These are phyloP conservation scores for Bolinopsis microptera DNA, from an alignment of 37 sponge, comb jelly and placozoan genomes.

Conservation along the genomic window DNA sequence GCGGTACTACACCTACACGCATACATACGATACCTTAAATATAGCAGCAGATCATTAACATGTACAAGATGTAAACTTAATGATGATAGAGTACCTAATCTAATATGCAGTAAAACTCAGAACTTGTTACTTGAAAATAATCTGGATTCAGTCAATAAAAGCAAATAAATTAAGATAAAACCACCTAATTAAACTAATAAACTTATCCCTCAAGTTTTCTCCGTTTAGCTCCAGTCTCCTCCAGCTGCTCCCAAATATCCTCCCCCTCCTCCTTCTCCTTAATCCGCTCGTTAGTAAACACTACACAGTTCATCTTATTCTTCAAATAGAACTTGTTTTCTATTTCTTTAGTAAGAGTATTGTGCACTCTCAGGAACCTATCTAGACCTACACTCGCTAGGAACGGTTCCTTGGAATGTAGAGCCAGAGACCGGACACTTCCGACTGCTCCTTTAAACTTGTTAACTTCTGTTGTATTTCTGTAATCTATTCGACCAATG, in stretches of 20 bases:
- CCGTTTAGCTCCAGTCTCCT: neutral
- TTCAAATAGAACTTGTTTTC: conserved; percentile 53
- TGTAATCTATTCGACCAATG: neutral
- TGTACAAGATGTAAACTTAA: too few relatives aligned
- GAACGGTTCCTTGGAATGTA: neutral
- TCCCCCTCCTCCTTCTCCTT: conserved; percentile 33
- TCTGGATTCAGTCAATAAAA: too few relatives aligned
- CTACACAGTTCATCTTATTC: conserved; percentile 58
- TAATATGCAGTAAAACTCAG: too few relatives aligned
- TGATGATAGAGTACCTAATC: too few relatives aligned
- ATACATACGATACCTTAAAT: too few relatives aligned
- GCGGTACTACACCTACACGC: too few relatives aligned
- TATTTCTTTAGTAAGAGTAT: neutral
- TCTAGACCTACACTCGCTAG: conserved; percentile 45
- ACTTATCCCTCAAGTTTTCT: neutral
- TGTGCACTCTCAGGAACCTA: neutral
- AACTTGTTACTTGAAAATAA: too few relatives aligned
- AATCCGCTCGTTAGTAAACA: conserved; percentile 7
- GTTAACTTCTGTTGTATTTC: neutral
- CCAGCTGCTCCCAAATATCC: conserved; percentile 60
- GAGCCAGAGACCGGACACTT: conserved; percentile 7
- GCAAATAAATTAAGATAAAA: too few relatives aligned
- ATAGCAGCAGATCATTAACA: too few relatives aligned
- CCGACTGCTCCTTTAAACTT: conserved; percentile 53
- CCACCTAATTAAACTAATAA: too few relatives aligned